Percentiles rank a stretch among this genome's conserved stretches.
These are phyloP conservation scores for Gallinago jamesoni DNA, from an alignment of 2,113 vertebrate species.

Conservation along the genomic window DNA sequence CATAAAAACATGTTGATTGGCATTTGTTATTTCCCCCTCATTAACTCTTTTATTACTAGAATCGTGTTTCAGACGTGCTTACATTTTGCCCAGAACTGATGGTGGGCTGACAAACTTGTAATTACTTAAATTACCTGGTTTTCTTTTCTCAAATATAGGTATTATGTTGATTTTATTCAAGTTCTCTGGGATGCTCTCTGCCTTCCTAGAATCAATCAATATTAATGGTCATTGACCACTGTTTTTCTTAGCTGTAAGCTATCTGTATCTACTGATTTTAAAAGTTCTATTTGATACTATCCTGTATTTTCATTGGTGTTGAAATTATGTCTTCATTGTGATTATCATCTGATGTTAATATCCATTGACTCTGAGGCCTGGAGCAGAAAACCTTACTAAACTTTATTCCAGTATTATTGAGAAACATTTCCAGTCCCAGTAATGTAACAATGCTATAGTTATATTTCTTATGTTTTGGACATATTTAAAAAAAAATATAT, in stretches of 20 bases:
- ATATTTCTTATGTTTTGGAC: not conserved
- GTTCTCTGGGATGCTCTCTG: not conserved
- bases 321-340: not conserved
- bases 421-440: not conserved
- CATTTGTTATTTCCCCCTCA: not conserved
- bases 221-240: not conserved
- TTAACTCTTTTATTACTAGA: not conserved
- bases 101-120: not conserved
- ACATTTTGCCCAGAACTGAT: not conserved
- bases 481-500: not conserved
- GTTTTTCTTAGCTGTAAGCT: not conserved
- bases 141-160: not conserved
- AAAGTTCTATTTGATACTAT: not conserved
- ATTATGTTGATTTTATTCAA: not conserved
- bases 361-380: not conserved
- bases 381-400: not conserved
- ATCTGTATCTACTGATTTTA: not conserved
- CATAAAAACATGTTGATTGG: not conserved
- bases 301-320: not conserved
- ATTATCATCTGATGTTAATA: not conserved
- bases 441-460: not conserved
- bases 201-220: not conserved
- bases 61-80: not conserved
- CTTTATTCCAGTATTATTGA: not conserved
- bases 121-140: not conserved